Base-by-base conservation (phyloP, 1,140 invertebrate species). In the Aplysia californica region DNA sequence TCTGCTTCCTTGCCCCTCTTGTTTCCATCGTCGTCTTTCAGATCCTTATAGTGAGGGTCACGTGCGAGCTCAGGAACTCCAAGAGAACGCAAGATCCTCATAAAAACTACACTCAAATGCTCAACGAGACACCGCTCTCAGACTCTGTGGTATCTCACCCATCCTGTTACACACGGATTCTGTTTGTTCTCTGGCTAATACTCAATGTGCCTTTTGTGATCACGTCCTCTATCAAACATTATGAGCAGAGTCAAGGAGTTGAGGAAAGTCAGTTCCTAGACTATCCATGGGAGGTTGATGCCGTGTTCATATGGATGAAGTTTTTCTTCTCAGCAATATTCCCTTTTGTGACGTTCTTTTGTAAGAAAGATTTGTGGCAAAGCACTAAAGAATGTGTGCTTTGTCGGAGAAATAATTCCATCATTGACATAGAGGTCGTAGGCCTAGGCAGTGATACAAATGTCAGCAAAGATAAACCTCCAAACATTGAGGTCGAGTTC, bases 351-450 rank as follows among this genome's bases (percentile, higher is more conserved):
- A 80, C 83, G 2, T 85, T 86, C 41, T 44, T 79, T 3, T 85
- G 81, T 74, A 83, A 79, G 65, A 87, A 85, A 76, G 84, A 86
- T 55, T 66, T 88, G 20, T 87, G 86, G 86, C 81, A 84, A 50
- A 78, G 75, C 36, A 82, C 82, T 36, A 87, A 86, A 79, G 84
- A 87, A 56, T 74, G 83, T 26, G 44, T 87, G 61, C 74, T 85
- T 6, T 87, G 87, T 70, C 79, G 82, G 35, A 82, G 87, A 72
- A 86, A 81, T 56, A 88, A 88, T 65, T 78, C 83, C 1, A 76
- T 88, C 31, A 74, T 82, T n/a, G 87, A 87, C 76, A 81, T 81
- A 20, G 73, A 80, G n/a, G 56, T 79, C 1, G 76, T 71, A 23
- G 71, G 58, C n/a, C 80, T 79, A 4, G 73, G 59, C 50, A 50